Evolutionary conservation across 2,113 vertebrate species (phyloP), one percentile per base, ranked within the genome.

Genomic region (Cryptotis parvus): DNA sequence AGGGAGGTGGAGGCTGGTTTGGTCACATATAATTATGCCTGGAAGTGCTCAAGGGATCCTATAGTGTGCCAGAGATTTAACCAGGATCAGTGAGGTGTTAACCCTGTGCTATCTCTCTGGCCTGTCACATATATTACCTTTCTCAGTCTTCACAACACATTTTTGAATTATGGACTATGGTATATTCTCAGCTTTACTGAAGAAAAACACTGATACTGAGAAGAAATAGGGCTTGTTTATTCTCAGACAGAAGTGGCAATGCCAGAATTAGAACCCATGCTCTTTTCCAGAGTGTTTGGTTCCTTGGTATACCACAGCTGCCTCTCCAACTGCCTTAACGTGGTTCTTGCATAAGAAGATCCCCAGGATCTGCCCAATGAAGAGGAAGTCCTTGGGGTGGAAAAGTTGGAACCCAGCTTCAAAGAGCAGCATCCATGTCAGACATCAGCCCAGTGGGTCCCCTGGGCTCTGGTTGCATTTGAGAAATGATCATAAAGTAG

Each of bases 211-310:
- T 61, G 6, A 26, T 29, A 74, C 52, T 27, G 45, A 37, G 63
- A 90, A 31, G 55, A 24, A 37, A 49, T 80, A 31, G 79, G 49
- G 37, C 27, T n/a, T 26, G 6, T 27, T 37, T 41, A 20, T 0
- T 33, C 35, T 20, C 61, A 76, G 20, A 49, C 16, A 55, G 6
- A 91, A 43, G 41, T 55, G 10, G 26, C 2, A 27, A 72, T 2
- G 6, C 22, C 37, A 55, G 49, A 49, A n/a, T 45, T 24, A 35
- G 81, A 49, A 10, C 45, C 9, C n/a, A 58, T 6, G 20, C 1
- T 0, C 1, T 8, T 8, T 76, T n/a, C 58, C 43, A 27, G 8
- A 41, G n/a, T 2, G 1, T 9, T 26, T 43, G 2, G 29, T 35
- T 27, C 1, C n/a, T 45, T 81, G 61, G 39, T 29, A 22, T 29